These are phyloP conservation scores for Halocaridina rubra DNA, from an alignment of 2,888 invertebrate species.

Conservation along the genomic window DNA sequence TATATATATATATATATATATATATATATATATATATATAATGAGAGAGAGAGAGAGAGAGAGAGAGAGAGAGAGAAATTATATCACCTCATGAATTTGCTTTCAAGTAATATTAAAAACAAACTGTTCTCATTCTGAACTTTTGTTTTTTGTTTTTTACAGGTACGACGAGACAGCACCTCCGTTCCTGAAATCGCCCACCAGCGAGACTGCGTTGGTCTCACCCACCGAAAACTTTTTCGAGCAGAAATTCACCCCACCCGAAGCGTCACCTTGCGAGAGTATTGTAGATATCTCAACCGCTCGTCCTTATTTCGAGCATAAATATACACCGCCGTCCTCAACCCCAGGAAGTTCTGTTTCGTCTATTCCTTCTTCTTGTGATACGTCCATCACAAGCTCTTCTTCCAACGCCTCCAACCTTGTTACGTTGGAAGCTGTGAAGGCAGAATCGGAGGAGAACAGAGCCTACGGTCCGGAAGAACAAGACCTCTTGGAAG, in stretches of 20 bases:
- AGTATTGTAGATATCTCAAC: slow-evolving; percentile 10
- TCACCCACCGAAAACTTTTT: slow-evolving; percentile 15
- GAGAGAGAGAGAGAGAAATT: too few species aligned
- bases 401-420: not conserved
- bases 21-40: too few species aligned
- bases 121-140: too few species aligned
- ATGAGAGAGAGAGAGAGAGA: too few species aligned
- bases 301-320: not conserved
- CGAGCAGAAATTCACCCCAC: slow-evolving; percentile 1
- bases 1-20: too few species aligned
- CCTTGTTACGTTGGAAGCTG: not conserved
- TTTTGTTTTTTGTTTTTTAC: not conserved
- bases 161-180: slow-evolving; percentile 29
- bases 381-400: not conserved
- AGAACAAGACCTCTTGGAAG: slow-evolving; percentile 48
- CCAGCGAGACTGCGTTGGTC: not conserved
- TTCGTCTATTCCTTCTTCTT: not conserved
- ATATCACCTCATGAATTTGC: too few species aligned
- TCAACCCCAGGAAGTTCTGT: not conserved
- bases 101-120: too few species aligned
- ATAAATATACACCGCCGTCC: not conserved
- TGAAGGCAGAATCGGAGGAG: slow-evolving; percentile 34
- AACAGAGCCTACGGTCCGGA: slow-evolving; percentile 13
- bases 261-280: not conserved
- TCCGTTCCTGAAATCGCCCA: slow-evolving; percentile 23